These are phyloP conservation scores for Cichladusa arquata DNA, from an alignment of 2,113 vertebrate genomes.

Conservation along the genomic window DNA sequence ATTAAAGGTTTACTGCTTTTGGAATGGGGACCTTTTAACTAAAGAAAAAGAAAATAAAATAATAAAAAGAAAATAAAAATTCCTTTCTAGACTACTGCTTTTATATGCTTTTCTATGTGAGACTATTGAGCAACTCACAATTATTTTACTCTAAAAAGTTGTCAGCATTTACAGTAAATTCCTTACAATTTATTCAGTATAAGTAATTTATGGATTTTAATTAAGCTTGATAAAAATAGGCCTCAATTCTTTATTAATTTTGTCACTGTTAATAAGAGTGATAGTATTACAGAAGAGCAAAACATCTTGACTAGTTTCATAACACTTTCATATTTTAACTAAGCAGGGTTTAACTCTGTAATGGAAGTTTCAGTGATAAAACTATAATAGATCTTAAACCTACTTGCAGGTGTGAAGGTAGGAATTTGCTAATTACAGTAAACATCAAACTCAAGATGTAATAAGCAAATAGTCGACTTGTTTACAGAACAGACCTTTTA, in stretches of 20 bases:
- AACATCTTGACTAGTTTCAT: background rate
- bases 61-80: background rate
- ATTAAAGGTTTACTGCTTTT: background rate
- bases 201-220: conserved; percentile 6
- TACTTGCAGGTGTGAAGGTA: background rate
- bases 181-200: background rate
- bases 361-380: background rate
- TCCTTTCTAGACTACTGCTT: background rate
- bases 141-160: background rate
- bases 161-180: background rate
- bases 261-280: background rate
- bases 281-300: background rate
- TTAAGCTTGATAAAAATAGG: background rate
- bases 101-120: background rate
- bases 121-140: background rate
- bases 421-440: background rate
- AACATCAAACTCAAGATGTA: background rate
- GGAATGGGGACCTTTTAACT: background rate
- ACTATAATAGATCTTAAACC: background rate
- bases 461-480: background rate
- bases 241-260: background rate
- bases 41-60: background rate
- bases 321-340: background rate
- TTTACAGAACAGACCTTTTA: background rate
- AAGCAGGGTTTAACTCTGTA: background rate